These are phyloP conservation scores for Thrips palmi DNA, from an alignment of 1,140 invertebrate genomes.

Conservation along the genomic window DNA sequence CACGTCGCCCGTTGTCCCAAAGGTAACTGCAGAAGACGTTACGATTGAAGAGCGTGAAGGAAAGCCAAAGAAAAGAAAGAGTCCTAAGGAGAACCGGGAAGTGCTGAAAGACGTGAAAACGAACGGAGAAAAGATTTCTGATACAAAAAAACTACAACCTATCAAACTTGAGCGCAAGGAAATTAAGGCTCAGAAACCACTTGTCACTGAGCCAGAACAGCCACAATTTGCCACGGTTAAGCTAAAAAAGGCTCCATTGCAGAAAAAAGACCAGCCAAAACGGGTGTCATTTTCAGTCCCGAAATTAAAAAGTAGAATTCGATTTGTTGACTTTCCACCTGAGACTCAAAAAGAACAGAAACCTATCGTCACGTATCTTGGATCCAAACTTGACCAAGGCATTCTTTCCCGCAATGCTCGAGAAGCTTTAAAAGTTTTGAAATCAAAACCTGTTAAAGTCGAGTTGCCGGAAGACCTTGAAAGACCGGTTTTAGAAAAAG, in stretches of 20 bases:
- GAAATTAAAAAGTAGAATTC: too few relatives aligned
- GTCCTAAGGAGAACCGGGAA: too few relatives aligned
- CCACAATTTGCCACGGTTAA: conserved; percentile 36
- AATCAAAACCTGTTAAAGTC: conserved; percentile 30
- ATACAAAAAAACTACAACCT: conserved; percentile 9
- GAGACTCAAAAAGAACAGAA: conserved; percentile 22
- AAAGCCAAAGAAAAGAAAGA: too few relatives aligned
- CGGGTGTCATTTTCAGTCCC: too few relatives aligned
- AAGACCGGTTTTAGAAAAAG: conserved; percentile 27
- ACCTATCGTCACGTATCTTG: conserved; percentile 27
- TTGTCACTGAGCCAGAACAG: conserved; percentile 23
- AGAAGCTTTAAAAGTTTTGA: conserved; percentile 40
- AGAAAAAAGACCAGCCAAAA: conserved; percentile 31
- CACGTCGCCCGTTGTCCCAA: too few relatives aligned
- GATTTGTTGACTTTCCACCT: conserved; percentile 44
- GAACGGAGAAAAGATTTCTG: too few relatives aligned
- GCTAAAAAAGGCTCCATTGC: conserved; percentile 32
- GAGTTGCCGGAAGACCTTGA: conserved; percentile 27
- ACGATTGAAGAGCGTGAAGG: too few relatives aligned
- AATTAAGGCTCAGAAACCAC: conserved; percentile 26
- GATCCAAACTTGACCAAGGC: conserved; percentile 38
- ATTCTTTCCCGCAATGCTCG: conserved; percentile 45
- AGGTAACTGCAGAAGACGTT: too few relatives aligned
- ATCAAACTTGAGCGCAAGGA: conserved; percentile 22
- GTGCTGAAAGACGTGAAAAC: too few relatives aligned